A percentile compares a stretch with the other conserved stretches of the same genome.
These are phyloP conservation scores for Phataginus tricuspis DNA, from an alignment of 2,797 vertebrate species.

Conservation along the genomic window DNA sequence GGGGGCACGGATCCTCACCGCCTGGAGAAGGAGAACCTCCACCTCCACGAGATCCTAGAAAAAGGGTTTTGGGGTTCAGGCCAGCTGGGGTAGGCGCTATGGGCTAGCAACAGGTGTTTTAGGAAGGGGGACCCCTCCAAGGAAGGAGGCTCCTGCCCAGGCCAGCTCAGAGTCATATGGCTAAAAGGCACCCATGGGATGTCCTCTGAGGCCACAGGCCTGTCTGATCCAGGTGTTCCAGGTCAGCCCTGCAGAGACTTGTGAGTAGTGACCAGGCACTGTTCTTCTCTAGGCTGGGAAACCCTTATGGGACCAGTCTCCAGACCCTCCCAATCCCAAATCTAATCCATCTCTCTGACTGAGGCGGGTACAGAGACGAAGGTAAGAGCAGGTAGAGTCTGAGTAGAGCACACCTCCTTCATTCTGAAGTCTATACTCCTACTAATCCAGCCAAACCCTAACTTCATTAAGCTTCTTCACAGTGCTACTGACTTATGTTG, in stretches of 20 bases:
- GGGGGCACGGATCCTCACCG: slow-evolving; percentile 93
- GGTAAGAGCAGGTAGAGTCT: not conserved
- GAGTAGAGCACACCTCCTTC: not conserved
- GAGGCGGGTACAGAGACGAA: not conserved
- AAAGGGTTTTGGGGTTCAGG: not conserved
- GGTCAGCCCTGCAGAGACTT: not conserved
- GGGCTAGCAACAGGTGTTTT: rapidly evolving
- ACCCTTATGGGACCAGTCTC: not conserved
- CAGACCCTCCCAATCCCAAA: not conserved
- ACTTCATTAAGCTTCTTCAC: not conserved
- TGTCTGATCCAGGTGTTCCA: not conserved
- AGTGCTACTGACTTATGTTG: not conserved
- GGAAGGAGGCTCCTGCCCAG: not conserved
- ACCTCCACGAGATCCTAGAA: slow-evolving; percentile 94
- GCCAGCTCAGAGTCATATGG: not conserved
- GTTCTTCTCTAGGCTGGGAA: not conserved
- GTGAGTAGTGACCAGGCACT: not conserved
- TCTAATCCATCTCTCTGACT: not conserved
- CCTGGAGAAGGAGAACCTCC: slow-evolving; percentile 93
- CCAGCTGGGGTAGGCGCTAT: rapidly evolving
- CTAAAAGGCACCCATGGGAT: no score
- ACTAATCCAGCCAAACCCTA: not conserved
- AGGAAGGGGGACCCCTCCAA: not conserved
- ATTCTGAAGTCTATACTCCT: not conserved
- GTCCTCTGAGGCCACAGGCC: not conserved